Conservation (phyloP, 1,140 invertebrate genomes). For the Drosophila micromelanica region DNA sequence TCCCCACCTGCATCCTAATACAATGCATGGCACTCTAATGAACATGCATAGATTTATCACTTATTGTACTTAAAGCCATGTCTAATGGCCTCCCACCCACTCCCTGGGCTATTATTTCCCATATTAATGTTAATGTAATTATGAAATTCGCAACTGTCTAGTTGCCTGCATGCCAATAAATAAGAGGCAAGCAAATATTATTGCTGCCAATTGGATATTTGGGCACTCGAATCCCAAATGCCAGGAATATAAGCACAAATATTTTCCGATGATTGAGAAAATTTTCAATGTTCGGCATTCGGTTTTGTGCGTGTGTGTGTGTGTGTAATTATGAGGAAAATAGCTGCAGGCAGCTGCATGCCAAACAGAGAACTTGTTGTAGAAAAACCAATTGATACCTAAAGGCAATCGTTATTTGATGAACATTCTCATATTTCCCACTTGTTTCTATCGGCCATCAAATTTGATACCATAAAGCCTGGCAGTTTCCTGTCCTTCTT, state of each 20-base stretch:
- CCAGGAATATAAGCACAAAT: conserved; percentile 2
- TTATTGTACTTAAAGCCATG: conserved; percentile 35
- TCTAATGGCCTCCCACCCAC: conserved; percentile 9
- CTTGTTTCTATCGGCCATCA: conserved; percentile 34
- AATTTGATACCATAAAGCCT: conserved; percentile 30
- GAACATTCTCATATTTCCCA: conserved; percentile 18
- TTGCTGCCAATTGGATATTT: conserved; percentile 27
- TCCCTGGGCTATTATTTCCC: conserved; percentile 15
- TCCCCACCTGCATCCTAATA: conserved; percentile 11
- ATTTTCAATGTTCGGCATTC: conserved; percentile 1
- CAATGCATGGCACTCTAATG: conserved; percentile 28
- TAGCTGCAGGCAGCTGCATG: background rate
- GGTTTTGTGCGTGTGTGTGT: background rate
- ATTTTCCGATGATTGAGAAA: conserved; percentile 1
- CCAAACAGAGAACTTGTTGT: too few relatives aligned
- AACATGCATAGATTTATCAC: conserved; percentile 40
- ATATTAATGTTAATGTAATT: conserved; percentile 68
- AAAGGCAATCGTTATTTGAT: conserved; percentile 13
- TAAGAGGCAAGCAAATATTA: conserved; percentile 38
- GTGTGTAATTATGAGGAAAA: conserved; percentile 35
- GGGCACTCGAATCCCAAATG: conserved; percentile 1
- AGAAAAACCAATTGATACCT: background rate
- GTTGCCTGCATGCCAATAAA: conserved; percentile 41
- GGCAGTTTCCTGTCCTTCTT: conserved; percentile 15
- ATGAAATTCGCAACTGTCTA: conserved; percentile 55